Conservation (phyloP, 2,888 invertebrate species). For the Torymus auratus region DNA sequence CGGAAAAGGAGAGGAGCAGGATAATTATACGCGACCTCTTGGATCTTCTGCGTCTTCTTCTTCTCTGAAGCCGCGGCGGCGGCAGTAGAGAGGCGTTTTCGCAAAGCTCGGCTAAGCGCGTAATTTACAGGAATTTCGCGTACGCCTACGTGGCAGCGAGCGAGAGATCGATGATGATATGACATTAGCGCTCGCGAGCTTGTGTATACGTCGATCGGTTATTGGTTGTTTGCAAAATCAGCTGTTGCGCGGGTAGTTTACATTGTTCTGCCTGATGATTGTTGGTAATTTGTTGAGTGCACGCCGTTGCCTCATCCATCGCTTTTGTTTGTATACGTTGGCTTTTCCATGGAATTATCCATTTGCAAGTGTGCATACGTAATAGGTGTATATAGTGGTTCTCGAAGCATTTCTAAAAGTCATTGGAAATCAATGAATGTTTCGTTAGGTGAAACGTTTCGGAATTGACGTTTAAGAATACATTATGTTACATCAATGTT, state of each 20-base stretch:
- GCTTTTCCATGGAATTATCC: background rate
- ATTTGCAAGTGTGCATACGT: background rate
- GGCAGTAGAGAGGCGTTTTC: constrained; percentile 13
- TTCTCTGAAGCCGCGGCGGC: constrained; percentile 38
- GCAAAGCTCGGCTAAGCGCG: constrained; percentile 27
- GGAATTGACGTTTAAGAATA: too few species aligned
- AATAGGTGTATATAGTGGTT: too few species aligned
- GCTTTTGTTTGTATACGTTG: too few species aligned
- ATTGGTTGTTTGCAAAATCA: constrained; percentile 7
- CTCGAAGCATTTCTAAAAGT: too few species aligned
- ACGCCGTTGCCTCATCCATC: background rate
- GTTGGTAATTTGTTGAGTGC: constrained; percentile 7
- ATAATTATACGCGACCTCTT: constrained; percentile 57
- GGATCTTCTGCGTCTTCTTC: constrained; percentile 40
- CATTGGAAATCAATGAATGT: too few species aligned
- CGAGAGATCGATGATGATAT: background rate
- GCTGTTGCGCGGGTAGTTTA: background rate
- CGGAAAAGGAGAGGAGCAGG: constrained; percentile 24
- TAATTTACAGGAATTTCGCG: constrained; percentile 36
- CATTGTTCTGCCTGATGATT: background rate
- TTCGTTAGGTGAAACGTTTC: too few species aligned
- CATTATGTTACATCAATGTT: too few species aligned
- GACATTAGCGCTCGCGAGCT: background rate
- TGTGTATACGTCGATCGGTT: constrained; percentile 17
- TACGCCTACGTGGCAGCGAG: constrained; percentile 6